Base-by-base conservation (phyloP, 2,888 invertebrate genomes). In the Diarsia mendica region DNA sequence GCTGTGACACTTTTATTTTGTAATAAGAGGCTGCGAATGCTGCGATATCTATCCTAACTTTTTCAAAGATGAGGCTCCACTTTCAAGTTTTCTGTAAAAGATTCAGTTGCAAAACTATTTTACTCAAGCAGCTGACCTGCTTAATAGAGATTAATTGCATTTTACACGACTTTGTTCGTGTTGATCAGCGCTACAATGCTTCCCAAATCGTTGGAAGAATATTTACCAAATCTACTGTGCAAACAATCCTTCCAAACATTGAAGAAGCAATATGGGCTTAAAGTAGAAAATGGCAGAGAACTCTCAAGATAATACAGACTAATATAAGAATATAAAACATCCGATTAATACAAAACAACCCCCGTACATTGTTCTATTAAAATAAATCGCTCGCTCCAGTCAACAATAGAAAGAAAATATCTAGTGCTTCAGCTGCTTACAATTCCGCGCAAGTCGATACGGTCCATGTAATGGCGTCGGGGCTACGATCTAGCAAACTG, bases 401-500 rank as follows among this genome's bases (percentile, higher is more conserved):
- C 55, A 28, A 80, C 49, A 76, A 70, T 66, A 44, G 44, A 67
- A 60, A 55, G 55, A 67, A 67, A 81, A 69, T 72, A 82, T 74
- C 46, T 53, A 74, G 72, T 72, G 75, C 74, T 72, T 67, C 51
- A 84, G 79, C 79, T 85, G 83, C 85, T 85, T 85, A 85, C 73
- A 79, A 84, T 85, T 84, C 84, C 55, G 64, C 71, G 58, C 79
- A 15, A 79, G 82, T 81, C 77, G 76, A 75, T 84, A 83, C 79
- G 72, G 79, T 71, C 66, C 74, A 77, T 79, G 74, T 83, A 85
- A 85, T 66, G 67, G 85, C 72, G 74, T 70, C 69, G 82, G 74
- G 53, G 78, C 78, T 79, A 67, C 83, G 76, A 84, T 85, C 85
- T 82, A 72, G 72, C 83, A 79, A 85, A 85, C 83, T 84, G 84